Evolutionary conservation across 2,888 invertebrate genomes (phyloP).

Genomic region (Drosophila anomalipes): DNA sequence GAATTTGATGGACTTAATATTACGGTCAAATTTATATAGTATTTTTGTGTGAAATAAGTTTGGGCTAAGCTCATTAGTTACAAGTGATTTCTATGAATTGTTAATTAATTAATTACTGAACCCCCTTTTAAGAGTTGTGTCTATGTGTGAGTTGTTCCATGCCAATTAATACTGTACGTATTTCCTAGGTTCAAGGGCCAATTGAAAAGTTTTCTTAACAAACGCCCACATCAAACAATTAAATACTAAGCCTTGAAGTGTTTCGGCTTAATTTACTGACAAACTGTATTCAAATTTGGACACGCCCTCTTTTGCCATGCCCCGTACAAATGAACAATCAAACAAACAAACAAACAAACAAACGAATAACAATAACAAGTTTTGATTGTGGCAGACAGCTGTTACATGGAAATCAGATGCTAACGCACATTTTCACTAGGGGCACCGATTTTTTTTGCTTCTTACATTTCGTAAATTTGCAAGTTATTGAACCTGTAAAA

Average conservation of each 20-base stretch:
- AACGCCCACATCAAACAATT: slow-evolving; percentile 18
- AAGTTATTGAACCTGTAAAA: slow-evolving; percentile 77
- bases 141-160: background rate
- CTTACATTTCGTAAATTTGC: slow-evolving; percentile 25
- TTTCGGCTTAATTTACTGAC: slow-evolving; percentile 55
- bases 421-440: slow-evolving; percentile 30
- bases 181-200: slow-evolving; percentile 15
- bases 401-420: slow-evolving; percentile 66
- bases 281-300: slow-evolving; percentile 50
- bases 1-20: background rate
- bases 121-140: background rate
- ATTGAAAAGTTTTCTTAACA: slow-evolving; percentile 44
- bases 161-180: background rate
- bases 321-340: background rate
- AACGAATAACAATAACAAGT: slow-evolving; percentile 24
- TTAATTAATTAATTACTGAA: slow-evolving; percentile 1
- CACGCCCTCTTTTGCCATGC: slow-evolving; percentile 29
- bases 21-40: background rate
- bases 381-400: slow-evolving; percentile 57
- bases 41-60: background rate
- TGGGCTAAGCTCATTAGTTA: background rate
- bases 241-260: slow-evolving; percentile 10
- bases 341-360: slow-evolving; percentile 1
- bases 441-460: slow-evolving; percentile 3
- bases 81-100: background rate